Base-by-base conservation (phyloP, 2,888 invertebrate species). In the Cordylochernes scorpioides region DNA sequence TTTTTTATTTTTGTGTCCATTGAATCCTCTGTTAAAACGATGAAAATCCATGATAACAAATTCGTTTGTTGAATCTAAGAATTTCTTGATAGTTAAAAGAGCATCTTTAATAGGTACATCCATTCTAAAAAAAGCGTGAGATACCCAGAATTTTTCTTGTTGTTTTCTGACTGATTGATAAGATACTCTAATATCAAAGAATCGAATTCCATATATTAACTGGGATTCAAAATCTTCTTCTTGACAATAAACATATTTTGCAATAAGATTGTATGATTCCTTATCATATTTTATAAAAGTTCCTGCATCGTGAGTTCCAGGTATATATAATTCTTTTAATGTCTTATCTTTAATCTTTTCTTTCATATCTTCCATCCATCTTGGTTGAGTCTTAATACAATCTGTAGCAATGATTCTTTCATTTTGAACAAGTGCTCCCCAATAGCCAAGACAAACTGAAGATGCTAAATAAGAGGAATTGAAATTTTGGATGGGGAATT, bases 201-300 rank as follows among this genome's bases (percentile, higher is more conserved):
- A 34, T 46, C 78, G 60, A 45, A 75, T 68, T 31, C 78, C 77
- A 48, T 71, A 69, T 1, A 73, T 68, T n/a, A 80, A 59, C 47
- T 78, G 78, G 0, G 67, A 65, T 71, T 74, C 77, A 28, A 78
- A 60, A 44, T 67, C 67, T 33, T 71, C 64, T 49, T 75, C 74
- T 50, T 78, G 78, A 4, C 25, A 29, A 7, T 22, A 32, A 5
- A 32, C 14, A 17, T 29, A 30, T 24, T 15, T 35, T 17, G 22
- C 17, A 9, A n/a, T 21, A 3, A 25, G 5, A 1, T 27, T 24
- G 8, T 37, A 29, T 16, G 19, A 24, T 9, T 24, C 13, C n/a
- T 28, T 17, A 8, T 21, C 14, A 25, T 31, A 36, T 19, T 29
- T 10, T n/a, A 24, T 13, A 27, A 36, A 39, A 27, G 31, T 32